Percentiles rank a stretch among this genome's conserved stretches.
phyloP scores from a whole-genome alignment of 2,797 vertebrate genomes.

The Salmo trutta region DNA sequence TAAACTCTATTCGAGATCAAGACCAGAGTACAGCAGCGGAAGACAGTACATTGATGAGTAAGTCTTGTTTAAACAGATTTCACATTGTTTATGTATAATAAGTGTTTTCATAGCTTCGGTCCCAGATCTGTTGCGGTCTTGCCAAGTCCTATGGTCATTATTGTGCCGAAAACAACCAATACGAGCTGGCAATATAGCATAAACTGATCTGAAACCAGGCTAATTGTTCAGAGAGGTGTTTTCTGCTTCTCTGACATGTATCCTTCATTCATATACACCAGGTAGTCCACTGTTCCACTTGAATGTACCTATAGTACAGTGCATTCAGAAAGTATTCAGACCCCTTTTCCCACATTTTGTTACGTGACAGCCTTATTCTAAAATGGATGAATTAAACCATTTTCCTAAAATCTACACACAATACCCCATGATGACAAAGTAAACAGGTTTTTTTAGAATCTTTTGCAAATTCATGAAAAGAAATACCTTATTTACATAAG shows the following conservation, averaged over 20 bases:
- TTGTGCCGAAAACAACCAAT: not conserved
- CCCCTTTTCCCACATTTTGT: too few relatives aligned
- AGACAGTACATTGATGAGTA: slow-evolving; percentile 54
- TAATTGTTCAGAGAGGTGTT: not conserved
- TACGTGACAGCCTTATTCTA: too few relatives aligned
- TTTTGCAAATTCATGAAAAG: too few relatives aligned
- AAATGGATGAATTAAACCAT: too few relatives aligned
- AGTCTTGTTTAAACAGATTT: slow-evolving; percentile 26
- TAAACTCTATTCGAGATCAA: slow-evolving; percentile 38
- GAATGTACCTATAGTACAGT: too few relatives aligned
- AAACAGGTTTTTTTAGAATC: too few relatives aligned
- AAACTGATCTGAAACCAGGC: not conserved
- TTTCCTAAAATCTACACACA: too few relatives aligned
- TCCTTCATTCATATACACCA: not conserved
- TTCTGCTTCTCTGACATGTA: not conserved
- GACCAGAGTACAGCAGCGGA: slow-evolving; percentile 21
- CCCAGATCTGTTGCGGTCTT: not conserved
- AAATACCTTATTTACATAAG: too few relatives aligned
- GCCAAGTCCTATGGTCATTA: not conserved
- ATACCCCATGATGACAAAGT: too few relatives aligned
- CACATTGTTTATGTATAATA: not conserved
- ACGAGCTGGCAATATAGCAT: not conserved
- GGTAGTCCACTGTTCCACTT: too few relatives aligned
- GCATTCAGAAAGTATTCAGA: not conserved
- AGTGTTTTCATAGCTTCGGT: not conserved